A percentile compares a stretch with the other conserved stretches of the same genome.
Conservation (phyloP, 2,797 vertebrate genomes). For the Sebastes steindachneri region DNA sequence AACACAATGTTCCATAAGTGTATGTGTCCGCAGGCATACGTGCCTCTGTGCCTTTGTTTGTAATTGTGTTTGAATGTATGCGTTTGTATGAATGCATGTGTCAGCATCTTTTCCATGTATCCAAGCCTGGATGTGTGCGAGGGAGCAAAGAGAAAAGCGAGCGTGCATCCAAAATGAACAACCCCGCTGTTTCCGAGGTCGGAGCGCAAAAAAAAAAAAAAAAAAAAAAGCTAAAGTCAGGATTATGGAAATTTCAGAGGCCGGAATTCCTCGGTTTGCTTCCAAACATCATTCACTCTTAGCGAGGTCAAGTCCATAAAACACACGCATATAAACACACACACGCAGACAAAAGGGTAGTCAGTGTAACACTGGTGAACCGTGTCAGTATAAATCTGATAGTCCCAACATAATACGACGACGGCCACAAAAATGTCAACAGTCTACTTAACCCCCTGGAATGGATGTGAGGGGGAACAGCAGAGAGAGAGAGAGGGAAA, state of each 20-base stretch:
- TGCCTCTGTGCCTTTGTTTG: not conserved
- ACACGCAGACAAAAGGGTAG: slow-evolving; percentile 58
- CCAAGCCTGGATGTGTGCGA: not conserved
- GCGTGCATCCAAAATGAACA: slow-evolving; percentile 45
- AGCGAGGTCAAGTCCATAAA: slow-evolving; percentile 68
- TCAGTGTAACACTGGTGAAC: slow-evolving; percentile 68
- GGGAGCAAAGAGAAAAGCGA: not conserved
- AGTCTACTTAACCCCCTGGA: slow-evolving; percentile 74
- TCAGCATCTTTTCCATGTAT: not conserved
- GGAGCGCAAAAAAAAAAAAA: not conserved
- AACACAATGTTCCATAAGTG: slow-evolving; percentile 36
- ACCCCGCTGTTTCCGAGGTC: slow-evolving; percentile 32
- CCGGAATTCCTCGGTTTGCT: slow-evolving; percentile 67
- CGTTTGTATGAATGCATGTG: not conserved
- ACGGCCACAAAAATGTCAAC: slow-evolving; percentile 77
- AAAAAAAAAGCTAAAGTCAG: slow-evolving; percentile 36
- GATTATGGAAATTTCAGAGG: slow-evolving; percentile 72
- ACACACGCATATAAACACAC: slow-evolving; percentile 53
- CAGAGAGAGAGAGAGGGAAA: slow-evolving; percentile 24
- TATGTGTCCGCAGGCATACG: slow-evolving; percentile 2
- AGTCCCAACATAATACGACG: slow-evolving; percentile 68
- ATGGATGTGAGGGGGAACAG: slow-evolving; percentile 56
- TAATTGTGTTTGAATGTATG: slow-evolving; percentile 6
- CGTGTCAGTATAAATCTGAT: slow-evolving; percentile 70
- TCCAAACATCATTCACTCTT: slow-evolving; percentile 65